These are phyloP conservation scores for Pseudopodoces humilis DNA, from an alignment of 2,113 vertebrate species.

Conservation along the genomic window DNA sequence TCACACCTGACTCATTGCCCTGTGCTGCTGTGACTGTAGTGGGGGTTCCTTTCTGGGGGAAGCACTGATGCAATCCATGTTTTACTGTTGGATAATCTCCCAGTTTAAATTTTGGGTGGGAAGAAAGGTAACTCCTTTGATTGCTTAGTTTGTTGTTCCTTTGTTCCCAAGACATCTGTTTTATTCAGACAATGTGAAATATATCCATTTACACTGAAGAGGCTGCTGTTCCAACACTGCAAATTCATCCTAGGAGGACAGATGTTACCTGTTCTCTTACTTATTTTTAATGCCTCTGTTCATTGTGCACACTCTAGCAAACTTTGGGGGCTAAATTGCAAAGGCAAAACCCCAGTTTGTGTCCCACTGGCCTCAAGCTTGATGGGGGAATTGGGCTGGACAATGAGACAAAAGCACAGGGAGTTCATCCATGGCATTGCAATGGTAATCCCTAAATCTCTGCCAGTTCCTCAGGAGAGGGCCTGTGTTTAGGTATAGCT, in stretches of 20 bases:
- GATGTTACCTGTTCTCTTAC: background rate
- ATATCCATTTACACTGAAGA: background rate
- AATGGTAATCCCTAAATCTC: background rate
- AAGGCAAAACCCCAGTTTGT: background rate
- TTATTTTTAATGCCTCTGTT: background rate
- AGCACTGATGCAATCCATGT: background rate
- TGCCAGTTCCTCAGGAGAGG: background rate
- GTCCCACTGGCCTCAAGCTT: background rate
- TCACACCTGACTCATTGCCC: accelerated
- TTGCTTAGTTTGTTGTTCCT: background rate
- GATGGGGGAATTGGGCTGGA: background rate
- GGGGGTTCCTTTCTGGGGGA: background rate
- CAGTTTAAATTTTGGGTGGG: background rate
- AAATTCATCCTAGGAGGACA: background rate
- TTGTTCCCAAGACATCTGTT: background rate
- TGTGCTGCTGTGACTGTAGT: background rate
- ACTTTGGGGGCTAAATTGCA: background rate
- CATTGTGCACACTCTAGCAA: background rate
- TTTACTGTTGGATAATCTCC: background rate
- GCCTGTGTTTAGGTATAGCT: background rate
- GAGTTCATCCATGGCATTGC: background rate
- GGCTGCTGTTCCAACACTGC: background rate
- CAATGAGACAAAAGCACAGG: background rate
- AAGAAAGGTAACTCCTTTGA: background rate
- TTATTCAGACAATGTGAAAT: background rate